These are phyloP conservation scores for Pseudomyrmex gracilis DNA, from an alignment of 1,140 invertebrate species.

Conservation along the genomic window DNA sequence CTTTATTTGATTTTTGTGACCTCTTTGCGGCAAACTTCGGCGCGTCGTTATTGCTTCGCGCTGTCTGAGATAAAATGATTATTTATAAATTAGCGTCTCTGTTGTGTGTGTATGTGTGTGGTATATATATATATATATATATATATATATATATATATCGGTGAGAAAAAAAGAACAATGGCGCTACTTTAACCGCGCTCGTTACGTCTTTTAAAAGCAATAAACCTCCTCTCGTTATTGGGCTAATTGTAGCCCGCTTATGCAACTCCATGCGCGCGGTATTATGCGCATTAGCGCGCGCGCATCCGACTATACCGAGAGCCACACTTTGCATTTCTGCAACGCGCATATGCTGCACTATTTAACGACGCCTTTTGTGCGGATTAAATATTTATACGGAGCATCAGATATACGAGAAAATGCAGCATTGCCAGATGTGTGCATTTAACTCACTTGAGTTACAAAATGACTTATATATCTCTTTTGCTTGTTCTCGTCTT, in stretches of 20 bases:
- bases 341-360: constrained; percentile 24
- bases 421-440: constrained; percentile 7
- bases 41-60: background rate
- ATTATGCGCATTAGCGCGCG: constrained; percentile 44
- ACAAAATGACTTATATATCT: background rate
- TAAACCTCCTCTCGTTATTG: constrained; percentile 38
- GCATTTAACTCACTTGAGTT: constrained; percentile 39
- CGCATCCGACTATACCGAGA: background rate
- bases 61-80: no score
- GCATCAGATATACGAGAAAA: background rate
- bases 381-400: constrained; percentile 55
- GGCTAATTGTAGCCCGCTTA: constrained; percentile 53
- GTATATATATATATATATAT: constrained; percentile 27
- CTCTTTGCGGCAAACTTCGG: background rate
- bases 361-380: constrained; percentile 43
- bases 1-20: background rate
- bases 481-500: constrained; percentile 8
- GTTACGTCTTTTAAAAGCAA: constrained; percentile 49
- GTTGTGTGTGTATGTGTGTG: no score
- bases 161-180: background rate
- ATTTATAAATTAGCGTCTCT: no score
- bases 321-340: constrained; percentile 40
- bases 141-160: constrained; percentile 25
- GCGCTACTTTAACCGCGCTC: background rate
- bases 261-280: constrained; percentile 42